These are phyloP conservation scores for Drosophila mimica DNA, from an alignment of 2,888 invertebrate genomes.

Conservation along the genomic window DNA sequence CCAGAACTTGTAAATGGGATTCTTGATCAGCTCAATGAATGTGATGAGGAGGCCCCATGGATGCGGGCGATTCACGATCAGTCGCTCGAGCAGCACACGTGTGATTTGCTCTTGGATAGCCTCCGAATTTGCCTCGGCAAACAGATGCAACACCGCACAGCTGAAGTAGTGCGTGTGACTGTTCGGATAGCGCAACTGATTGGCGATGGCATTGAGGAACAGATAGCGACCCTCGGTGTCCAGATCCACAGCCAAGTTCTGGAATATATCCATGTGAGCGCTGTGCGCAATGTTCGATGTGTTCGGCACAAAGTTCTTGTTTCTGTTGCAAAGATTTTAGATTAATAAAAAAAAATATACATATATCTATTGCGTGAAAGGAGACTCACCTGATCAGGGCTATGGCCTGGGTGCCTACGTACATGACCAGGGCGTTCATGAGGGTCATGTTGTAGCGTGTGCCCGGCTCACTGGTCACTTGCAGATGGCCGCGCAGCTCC, in stretches of 20 bases:
- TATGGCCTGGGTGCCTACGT: slow-evolving; percentile 99
- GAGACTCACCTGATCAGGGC: slow-evolving; percentile 88
- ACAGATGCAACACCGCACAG: slow-evolving; percentile 97
- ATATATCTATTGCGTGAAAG: background rate
- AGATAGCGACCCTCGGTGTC: slow-evolving; percentile 98
- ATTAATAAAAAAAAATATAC: background rate
- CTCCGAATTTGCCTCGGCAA: slow-evolving; percentile 98
- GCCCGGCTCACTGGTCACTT: slow-evolving; percentile 94
- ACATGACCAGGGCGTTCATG: slow-evolving; percentile 98
- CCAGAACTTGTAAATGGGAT: slow-evolving; percentile 99
- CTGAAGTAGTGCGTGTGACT: slow-evolving; percentile 99
- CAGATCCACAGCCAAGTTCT: slow-evolving; percentile 98
- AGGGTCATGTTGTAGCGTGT: slow-evolving; percentile 97
- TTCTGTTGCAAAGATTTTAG: slow-evolving; percentile 85
- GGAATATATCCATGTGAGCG: slow-evolving; percentile 99
- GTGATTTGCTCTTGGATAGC: slow-evolving; percentile 99
- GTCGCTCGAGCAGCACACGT: slow-evolving; percentile 96
- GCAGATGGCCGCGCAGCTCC: slow-evolving; percentile 95
- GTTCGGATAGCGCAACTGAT: slow-evolving; percentile 99
- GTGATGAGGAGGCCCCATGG: slow-evolving; percentile 99
- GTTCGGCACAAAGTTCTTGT: slow-evolving; percentile 95
- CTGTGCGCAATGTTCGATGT: slow-evolving; percentile 99
- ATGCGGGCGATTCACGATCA: slow-evolving; percentile 99
- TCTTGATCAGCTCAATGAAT: slow-evolving; percentile 99
- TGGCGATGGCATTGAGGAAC: slow-evolving; percentile 99